Conservation (phyloP, 2,888 invertebrate genomes). For the Incurvaria masculella region DNA sequence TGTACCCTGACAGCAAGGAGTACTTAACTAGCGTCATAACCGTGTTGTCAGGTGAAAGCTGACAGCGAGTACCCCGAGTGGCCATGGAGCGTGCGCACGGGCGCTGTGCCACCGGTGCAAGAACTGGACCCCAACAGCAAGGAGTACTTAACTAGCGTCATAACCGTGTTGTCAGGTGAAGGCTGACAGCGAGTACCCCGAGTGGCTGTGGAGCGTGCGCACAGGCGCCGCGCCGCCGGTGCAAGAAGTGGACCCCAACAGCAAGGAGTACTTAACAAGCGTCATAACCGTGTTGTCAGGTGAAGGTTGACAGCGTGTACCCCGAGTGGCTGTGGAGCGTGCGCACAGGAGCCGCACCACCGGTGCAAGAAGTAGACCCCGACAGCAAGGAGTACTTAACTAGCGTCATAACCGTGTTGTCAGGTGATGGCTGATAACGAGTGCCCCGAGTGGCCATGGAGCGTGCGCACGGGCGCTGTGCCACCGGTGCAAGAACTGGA, state of each 20-base stretch:
- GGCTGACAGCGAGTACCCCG: constrained; percentile 82
- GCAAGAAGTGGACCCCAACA: constrained; percentile 73
- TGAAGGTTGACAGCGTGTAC: constrained; percentile 61
- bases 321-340: constrained; percentile 91
- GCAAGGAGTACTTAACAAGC: constrained; percentile 82
- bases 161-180: constrained; percentile 90
- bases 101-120: constrained; percentile 60
- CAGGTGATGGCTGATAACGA: constrained; percentile 68
- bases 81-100: constrained; percentile 77
- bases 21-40: no score
- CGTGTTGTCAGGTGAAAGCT: constrained; percentile 27
- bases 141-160: constrained; percentile 87
- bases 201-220: constrained; percentile 83
- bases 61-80: constrained; percentile 84
- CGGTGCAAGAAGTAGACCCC: constrained; percentile 74
- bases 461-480: constrained; percentile 60
- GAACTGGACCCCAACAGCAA: constrained; percentile 76
- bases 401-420: no score
- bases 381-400: constrained; percentile 77
- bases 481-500: constrained; percentile 71
- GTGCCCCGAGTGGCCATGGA: constrained; percentile 95
- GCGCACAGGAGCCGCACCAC: constrained; percentile 60
- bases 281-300: no score
- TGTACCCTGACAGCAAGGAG: constrained; percentile 73
- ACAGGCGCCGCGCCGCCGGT: constrained; percentile 63